Evolutionary conservation across 2,888 invertebrate genomes (phyloP).

Genomic region (Drosophila kambysellisi): DNA sequence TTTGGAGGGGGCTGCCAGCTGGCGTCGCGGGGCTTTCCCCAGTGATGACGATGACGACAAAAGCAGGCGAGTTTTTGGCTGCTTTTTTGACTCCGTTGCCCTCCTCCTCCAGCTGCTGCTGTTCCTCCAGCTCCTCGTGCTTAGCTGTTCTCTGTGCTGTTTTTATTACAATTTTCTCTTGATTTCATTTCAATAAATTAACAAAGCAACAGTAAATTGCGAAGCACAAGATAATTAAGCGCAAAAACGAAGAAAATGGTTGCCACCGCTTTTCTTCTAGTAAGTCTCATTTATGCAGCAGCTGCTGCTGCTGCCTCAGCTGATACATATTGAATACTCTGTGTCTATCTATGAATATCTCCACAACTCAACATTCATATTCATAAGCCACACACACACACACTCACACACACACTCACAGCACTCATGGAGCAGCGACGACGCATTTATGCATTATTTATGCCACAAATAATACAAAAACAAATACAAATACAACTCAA

Average conservation of each 20-base stretch:
- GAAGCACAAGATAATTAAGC: constrained; percentile 62
- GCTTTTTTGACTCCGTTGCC: constrained; percentile 8
- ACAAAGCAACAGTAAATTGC: constrained; percentile 71
- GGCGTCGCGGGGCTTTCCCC: constrained; percentile 26
- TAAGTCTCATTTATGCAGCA: constrained; percentile 43
- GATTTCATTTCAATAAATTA: constrained; percentile 81
- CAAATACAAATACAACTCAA: constrained; percentile 25
- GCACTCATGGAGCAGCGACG: constrained; percentile 40
- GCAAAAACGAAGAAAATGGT: constrained; percentile 56
- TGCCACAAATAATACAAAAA: constrained; percentile 44
- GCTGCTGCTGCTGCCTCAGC: constrained; percentile 28
- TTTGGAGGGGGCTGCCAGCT: neutral
- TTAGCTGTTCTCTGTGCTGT: constrained; percentile 11
- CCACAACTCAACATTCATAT: constrained; percentile 52
- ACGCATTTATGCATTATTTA: constrained; percentile 65
- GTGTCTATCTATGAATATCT: constrained; percentile 25
- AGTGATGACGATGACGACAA: constrained; percentile 22
- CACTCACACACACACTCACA: constrained; percentile 26
- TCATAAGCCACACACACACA: constrained; percentile 48
- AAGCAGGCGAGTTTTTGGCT: constrained; percentile 23
- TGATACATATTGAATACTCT: constrained; percentile 38
- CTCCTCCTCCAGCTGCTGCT: neutral
- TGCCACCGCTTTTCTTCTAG: constrained; percentile 15
- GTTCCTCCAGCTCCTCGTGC: constrained; percentile 2
- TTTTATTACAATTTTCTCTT: constrained; percentile 65